Percentiles rank a stretch among this genome's conserved stretches.
phyloP scores from a whole-genome alignment of 1,140 invertebrate species.

The Linepithema humile region DNA sequence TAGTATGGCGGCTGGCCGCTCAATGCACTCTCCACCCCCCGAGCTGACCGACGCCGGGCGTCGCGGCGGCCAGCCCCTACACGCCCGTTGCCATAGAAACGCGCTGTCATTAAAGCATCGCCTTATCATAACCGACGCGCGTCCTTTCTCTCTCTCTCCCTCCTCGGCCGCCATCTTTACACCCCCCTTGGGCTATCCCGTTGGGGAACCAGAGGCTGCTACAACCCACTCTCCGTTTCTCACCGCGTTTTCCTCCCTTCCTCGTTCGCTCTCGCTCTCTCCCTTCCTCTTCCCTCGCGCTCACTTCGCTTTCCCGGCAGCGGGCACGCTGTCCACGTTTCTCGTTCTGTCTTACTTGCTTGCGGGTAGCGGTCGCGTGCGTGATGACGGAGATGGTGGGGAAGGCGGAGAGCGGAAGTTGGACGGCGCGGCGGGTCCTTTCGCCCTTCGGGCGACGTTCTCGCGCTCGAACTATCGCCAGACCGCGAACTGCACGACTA shows the following conservation, averaged over 20 bases:
- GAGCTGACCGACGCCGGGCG: slow-evolving; percentile 83
- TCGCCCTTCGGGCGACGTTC: slow-evolving; percentile 56
- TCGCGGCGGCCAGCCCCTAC: slow-evolving; percentile 83
- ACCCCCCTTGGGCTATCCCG: slow-evolving; percentile 71
- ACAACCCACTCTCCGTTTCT: slow-evolving; percentile 67
- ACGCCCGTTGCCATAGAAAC: slow-evolving; percentile 82
- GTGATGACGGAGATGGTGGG: slow-evolving; percentile 71
- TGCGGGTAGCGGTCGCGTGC: slow-evolving; percentile 76
- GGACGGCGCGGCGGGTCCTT: slow-evolving; percentile 59
- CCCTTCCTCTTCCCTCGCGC: background rate
- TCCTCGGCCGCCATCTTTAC: slow-evolving; percentile 82
- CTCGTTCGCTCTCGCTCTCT: slow-evolving; percentile 39
- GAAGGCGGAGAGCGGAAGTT: slow-evolving; percentile 34
- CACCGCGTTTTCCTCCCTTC: slow-evolving; percentile 62
- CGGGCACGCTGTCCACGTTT: slow-evolving; percentile 50
- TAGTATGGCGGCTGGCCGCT: slow-evolving; percentile 81
- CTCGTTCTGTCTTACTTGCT: slow-evolving; percentile 63
- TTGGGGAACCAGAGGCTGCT: slow-evolving; percentile 69
- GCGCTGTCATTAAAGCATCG: slow-evolving; percentile 85
- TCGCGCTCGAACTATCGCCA: slow-evolving; percentile 40
- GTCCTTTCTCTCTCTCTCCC: slow-evolving; percentile 76
- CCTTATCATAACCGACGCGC: slow-evolving; percentile 85
- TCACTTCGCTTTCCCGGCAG: slow-evolving; percentile 25
- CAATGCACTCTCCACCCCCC: slow-evolving; percentile 73
- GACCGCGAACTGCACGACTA: slow-evolving; percentile 24